These are phyloP conservation scores for Electrophaes corylata DNA, from an alignment of 2,888 invertebrate genomes.

Conservation along the genomic window DNA sequence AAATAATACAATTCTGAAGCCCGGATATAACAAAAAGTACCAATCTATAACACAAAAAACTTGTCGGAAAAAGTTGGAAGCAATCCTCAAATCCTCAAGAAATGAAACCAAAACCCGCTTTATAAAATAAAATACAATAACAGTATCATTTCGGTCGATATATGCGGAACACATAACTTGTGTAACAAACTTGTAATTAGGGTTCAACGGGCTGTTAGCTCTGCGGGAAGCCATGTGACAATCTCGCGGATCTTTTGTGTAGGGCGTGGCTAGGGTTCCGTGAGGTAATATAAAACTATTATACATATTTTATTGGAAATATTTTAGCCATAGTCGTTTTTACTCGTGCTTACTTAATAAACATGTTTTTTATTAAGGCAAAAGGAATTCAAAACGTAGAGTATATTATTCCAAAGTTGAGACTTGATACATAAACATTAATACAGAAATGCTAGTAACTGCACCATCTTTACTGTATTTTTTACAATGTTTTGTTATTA, in stretches of 20 bases:
- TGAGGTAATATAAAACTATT: background rate
- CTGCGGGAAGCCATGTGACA: conserved; percentile 55
- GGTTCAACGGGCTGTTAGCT: conserved; percentile 48
- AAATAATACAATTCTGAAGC: background rate
- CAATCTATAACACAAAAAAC: background rate
- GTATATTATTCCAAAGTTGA: no score
- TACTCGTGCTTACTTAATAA: no score
- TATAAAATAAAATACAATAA: conserved; percentile 29
- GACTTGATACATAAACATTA: no score
- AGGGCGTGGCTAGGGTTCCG: conserved; percentile 47
- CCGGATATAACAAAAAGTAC: background rate
- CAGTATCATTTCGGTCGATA: conserved; percentile 35
- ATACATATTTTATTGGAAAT: background rate
- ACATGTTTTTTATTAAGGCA: no score
- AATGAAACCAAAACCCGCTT: conserved; percentile 28
- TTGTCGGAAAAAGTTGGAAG: conserved; percentile 1
- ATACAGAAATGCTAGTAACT: no score
- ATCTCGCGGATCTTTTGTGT: conserved; percentile 50
- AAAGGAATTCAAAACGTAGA: no score
- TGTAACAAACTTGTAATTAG: conserved; percentile 50
- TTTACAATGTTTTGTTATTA: no score
- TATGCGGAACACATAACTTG: conserved; percentile 40
- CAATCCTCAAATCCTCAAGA: background rate
- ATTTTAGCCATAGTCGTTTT: no score
- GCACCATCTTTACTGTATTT: no score